These are phyloP conservation scores for Pinna nobilis DNA, from an alignment of 1,140 invertebrate species.

Conservation along the genomic window DNA sequence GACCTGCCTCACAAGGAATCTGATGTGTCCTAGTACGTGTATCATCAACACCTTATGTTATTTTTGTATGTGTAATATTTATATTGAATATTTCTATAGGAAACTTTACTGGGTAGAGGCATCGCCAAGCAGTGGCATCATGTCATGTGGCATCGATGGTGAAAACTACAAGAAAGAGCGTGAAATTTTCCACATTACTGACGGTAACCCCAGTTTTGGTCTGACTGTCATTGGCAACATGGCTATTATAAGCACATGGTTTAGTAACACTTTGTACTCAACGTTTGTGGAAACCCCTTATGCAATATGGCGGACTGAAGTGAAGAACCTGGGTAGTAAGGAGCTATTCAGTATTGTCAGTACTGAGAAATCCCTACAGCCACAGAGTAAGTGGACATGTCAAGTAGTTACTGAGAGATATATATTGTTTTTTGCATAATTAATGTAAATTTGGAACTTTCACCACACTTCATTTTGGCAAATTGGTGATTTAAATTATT, in stretches of 20 bases:
- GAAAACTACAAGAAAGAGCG: constrained; percentile 46
- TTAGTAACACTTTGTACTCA: constrained; percentile 43
- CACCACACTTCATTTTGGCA: no score
- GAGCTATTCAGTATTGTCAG: constrained; percentile 6
- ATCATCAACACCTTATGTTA: no score
- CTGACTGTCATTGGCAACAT: constrained; percentile 57
- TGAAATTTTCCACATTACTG: constrained; percentile 30
- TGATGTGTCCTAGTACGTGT: no score
- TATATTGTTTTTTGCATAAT: no score
- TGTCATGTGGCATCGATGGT: constrained; percentile 56
- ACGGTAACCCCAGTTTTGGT: constrained; percentile 48
- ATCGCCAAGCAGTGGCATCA: constrained; percentile 42
- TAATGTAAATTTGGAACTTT: no score
- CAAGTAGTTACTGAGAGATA: no score
- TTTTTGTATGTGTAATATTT: no score
- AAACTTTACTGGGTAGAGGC: constrained; percentile 60
- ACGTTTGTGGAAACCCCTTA: constrained; percentile 51
- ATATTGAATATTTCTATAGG: no score
- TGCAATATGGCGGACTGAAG: constrained; percentile 40
- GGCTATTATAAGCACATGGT: constrained; percentile 51
- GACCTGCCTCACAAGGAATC: no score
- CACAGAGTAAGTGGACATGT: constrained; percentile 27
- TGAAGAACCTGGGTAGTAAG: constrained; percentile 1
- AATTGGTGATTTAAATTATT: no score
- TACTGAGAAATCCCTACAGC: neutral